A percentile compares a stretch with the other conserved stretches of the same genome.
phyloP scores from a whole-genome alignment of 2,888 invertebrate genomes.

The Osmoderma eremita region DNA sequence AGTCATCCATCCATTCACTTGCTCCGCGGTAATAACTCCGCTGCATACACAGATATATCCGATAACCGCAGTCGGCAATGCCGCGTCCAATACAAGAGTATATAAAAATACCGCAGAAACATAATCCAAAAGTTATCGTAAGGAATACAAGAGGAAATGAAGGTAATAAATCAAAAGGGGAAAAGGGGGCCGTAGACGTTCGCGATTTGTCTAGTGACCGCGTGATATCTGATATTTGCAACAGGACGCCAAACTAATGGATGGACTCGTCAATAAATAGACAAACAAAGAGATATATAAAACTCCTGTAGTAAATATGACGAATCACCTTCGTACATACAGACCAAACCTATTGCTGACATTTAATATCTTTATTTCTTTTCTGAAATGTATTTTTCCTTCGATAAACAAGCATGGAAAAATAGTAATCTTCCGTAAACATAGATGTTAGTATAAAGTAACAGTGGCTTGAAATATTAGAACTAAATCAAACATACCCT shows the following conservation, averaged over 20 bases:
- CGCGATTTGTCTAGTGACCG: constrained; percentile 63
- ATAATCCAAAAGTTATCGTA: constrained; percentile 43
- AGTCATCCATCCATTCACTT: constrained; percentile 16
- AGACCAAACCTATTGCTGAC: constrained; percentile 19
- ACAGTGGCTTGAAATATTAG: too few relatives aligned
- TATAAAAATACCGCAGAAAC: constrained; percentile 36
- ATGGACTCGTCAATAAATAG: constrained; percentile 60
- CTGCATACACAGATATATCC: background rate
- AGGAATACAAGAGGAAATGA: constrained; percentile 57
- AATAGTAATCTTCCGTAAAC: too few relatives aligned
- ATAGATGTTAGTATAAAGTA: too few relatives aligned
- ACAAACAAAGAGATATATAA: constrained; percentile 49
- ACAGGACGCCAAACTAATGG: constrained; percentile 62
- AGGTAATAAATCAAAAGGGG: constrained; percentile 64
- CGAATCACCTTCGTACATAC: constrained; percentile 44
- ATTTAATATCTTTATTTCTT: constrained; percentile 20
- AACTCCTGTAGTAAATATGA: constrained; percentile 45
- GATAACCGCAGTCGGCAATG: constrained; percentile 13
- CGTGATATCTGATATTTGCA: constrained; percentile 63
- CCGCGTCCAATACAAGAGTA: constrained; percentile 19
- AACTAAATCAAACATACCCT: too few relatives aligned
- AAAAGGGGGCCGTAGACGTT: constrained; percentile 41
- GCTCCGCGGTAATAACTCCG: background rate
- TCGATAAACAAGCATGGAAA: too few relatives aligned
- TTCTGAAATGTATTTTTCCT: too few relatives aligned